A percentile compares a stretch with the other conserved stretches of the same genome.
phyloP scores from a whole-genome alignment of 2,797 vertebrate genomes.

The Sebastes iracundus region DNA sequence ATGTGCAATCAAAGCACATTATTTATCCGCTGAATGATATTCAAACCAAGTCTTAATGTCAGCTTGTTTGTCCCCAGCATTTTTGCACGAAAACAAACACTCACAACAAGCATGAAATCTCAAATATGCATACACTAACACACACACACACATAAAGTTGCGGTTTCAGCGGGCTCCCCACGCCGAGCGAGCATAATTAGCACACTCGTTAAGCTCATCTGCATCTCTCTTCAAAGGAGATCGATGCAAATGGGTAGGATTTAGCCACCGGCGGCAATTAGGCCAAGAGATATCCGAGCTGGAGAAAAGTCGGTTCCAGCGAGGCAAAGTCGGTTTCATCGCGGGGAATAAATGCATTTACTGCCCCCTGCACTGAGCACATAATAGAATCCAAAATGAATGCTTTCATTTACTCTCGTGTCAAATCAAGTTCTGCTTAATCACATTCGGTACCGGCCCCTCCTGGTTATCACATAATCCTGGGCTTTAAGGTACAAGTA shows the following conservation, averaged over 20 bases:
- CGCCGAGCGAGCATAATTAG: constrained; percentile 77
- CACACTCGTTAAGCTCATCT: constrained; percentile 84
- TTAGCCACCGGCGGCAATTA: constrained; percentile 81
- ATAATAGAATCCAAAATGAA: constrained; percentile 29
- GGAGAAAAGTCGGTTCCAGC: constrained; percentile 52
- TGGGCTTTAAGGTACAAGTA: constrained; percentile 10
- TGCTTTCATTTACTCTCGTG: constrained; percentile 49
- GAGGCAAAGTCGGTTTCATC: constrained; percentile 54
- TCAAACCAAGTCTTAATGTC: constrained; percentile 10
- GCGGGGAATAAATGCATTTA: constrained; percentile 44
- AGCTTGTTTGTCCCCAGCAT: constrained; percentile 33
- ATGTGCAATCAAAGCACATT: not conserved
- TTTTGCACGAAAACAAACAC: constrained; percentile 27
- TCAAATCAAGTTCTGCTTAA: constrained; percentile 50
- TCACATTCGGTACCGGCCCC: not conserved
- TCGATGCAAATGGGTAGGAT: constrained; percentile 83
- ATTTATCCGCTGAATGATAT: constrained; percentile 12
- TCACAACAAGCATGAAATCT: constrained; percentile 4
- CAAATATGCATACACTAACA: constrained; percentile 4
- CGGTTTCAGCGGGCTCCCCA: constrained; percentile 66
- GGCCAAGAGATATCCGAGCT: constrained; percentile 61
- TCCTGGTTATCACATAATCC: constrained; percentile 40
- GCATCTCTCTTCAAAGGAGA: constrained; percentile 84
- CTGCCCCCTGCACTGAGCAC: constrained; percentile 3
- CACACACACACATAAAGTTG: constrained; percentile 40